Base-by-base conservation (phyloP, 2,888 invertebrate species). In the Amiota minor region DNA sequence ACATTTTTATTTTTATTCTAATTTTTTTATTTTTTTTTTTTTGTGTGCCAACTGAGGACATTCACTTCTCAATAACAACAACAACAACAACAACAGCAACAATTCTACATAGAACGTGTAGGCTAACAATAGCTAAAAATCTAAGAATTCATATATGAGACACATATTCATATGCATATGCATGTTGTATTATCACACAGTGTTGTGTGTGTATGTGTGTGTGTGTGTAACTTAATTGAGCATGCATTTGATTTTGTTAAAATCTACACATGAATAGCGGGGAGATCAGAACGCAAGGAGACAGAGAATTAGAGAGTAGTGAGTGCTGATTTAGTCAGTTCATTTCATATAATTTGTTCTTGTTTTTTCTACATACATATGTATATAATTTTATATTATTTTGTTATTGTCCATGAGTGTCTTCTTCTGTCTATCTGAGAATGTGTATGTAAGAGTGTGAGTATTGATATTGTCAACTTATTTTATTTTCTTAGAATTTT, bases 31-130 rank as follows among this genome's bases (percentile, higher is more conserved):
- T 49, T 35, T 67, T 35, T 61, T 14, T 61, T 61, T 75, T 78
- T 85, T 88, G 84, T 88, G 88, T 87, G 86, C 83, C 87, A 89
- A 88, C 87, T 87, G 89, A 89, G 89, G 88, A 89, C 89, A 89
- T 88, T 88, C 88, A 88, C 88, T 89, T 88, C 86, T 65, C 65
- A 18, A 12, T 14, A 16, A 56, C 56, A 68, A 74, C 62, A 75
- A 77, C 75, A 76, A 77, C 75, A 79, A 75, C 78, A 76, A 75
- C 71, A 61, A 68, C 71, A 74, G 70, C 74, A 73, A 64, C 73
- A 61, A 76, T 35, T 35, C 35, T 35, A 35, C 35, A 35, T 35
- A 35, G 75, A 74, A 70, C 74, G 69, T 75, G 74, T 76, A 81
- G 82, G 81, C 70, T 56, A 59, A 56, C 70, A 70, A 56, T 70